Conservation (phyloP, 2,888 invertebrate species). For the Apeira syringaria region DNA sequence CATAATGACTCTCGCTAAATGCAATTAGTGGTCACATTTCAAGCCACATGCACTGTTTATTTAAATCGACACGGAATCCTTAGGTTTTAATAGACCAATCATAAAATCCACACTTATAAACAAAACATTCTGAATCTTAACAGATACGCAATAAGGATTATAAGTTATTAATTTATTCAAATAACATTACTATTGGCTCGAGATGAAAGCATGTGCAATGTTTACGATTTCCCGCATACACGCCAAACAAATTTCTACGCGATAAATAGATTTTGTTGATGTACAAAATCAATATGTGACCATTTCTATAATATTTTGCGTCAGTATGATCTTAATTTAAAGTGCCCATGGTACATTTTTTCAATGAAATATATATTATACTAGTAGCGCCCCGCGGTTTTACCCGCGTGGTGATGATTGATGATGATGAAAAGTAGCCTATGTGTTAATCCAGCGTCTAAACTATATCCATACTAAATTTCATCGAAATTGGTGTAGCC, state of each 20-base stretch:
- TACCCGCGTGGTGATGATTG: no score
- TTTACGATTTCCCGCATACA: conserved; percentile 1
- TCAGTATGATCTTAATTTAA: no score
- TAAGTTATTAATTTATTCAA: background rate
- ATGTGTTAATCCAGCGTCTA: no score
- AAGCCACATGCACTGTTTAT: conserved; percentile 39
- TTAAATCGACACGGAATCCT: conserved; percentile 33
- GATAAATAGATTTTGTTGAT: conserved; percentile 6
- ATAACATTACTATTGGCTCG: conserved; percentile 21
- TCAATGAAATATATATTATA: no score
- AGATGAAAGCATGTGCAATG: conserved; percentile 24
- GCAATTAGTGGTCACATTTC: conserved; percentile 45
- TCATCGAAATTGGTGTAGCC: no score
- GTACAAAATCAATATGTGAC: background rate
- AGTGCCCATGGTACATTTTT: no score
- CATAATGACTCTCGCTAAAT: conserved; percentile 15
- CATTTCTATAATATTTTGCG: conserved; percentile 1
- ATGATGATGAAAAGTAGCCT: no score
- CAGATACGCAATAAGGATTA: background rate
- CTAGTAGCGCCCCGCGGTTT: no score
- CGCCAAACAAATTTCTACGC: background rate
- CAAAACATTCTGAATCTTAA: conserved; percentile 7
- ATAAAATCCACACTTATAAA: conserved; percentile 3
- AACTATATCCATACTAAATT: no score
- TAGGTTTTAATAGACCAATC: conserved; percentile 37